Base-by-base conservation (phyloP, 1,140 invertebrate genomes). In the Brachystomella parvula region DNA sequence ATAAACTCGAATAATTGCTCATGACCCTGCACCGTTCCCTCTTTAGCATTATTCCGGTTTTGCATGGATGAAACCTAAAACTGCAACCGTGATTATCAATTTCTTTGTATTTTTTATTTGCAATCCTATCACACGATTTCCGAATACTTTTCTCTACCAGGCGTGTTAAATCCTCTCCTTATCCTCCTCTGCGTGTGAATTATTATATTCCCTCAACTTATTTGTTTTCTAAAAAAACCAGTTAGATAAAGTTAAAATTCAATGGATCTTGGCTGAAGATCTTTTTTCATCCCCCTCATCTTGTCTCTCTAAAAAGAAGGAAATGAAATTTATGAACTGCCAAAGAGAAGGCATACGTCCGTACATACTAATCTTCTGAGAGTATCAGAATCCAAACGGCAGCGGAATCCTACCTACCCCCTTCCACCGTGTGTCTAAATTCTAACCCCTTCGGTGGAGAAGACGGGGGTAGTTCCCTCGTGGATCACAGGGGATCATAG, bases 261-360 rank as follows among this genome's bases (percentile, higher is more conserved):
- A 53, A 17, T 12, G 9, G 49, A 53, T 53, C 49, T 53, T 53
- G 49, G 24, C 15, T 53, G 49, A 19, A 24, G 49, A 53, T 53
- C 49, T 53, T 39, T n/a, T 53, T 24, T 53, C 49, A 53, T 53
- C 49, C 9, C 21, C 49, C 49, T 24, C 49, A 3, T 53, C 24
- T 3, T 53, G n/a, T n/a, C n/a, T n/a, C n/a, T n/a, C n/a, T n/a
- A n/a, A n/a, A n/a, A 53, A 26, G 49, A 53, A 53, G 24, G 49
- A n/a, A n/a, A 53, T 53, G 49, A 53, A 53, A 53, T 53, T 53
- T 53, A 53, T 53, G 49, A 53, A 53, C 49, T 53, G 49, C 49
- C 49, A 53, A 53, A 53, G 49, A 12, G 6, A 53, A 24, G 49
- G 49, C 24, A 26, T 26, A 53, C 49, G 49, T 19, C 21, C 24